Evolutionary conservation across 2,888 invertebrate genomes (phyloP).

Genomic region (Atethmia centrago): DNA sequence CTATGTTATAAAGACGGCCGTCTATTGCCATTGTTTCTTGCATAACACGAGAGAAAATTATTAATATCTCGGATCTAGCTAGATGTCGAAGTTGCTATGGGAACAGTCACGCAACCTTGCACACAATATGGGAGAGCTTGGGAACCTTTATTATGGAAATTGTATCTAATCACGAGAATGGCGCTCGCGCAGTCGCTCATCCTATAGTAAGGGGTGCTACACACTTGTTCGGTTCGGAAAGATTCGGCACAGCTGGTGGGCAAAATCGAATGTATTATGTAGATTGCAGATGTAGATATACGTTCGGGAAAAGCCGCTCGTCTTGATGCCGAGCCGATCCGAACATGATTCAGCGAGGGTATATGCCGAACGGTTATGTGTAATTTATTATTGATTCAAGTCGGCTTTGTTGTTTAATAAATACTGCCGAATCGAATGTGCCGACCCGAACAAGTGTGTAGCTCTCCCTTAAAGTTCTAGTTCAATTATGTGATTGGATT

Average conservation of each 20-base stretch:
- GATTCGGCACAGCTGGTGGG: neutral
- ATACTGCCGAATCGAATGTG: neutral
- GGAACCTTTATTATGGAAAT: slow-evolving; percentile 55
- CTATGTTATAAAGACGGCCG: no score
- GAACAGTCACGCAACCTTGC: slow-evolving; percentile 59
- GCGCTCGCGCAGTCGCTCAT: slow-evolving; percentile 38
- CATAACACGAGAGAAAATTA: slow-evolving; percentile 36
- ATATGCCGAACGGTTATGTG: neutral
- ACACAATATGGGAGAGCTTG: slow-evolving; percentile 62
- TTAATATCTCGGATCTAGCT: slow-evolving; percentile 37
- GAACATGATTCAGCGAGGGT: neutral
- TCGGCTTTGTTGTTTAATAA: neutral
- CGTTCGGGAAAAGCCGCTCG: neutral
- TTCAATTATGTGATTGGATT: slow-evolving; percentile 10
- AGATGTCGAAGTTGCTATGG: slow-evolving; percentile 51
- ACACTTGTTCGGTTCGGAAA: neutral
- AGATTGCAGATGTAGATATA: neutral
- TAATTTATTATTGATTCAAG: neutral
- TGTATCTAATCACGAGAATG: slow-evolving; percentile 46
- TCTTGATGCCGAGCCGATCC: neutral
- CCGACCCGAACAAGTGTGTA: neutral
- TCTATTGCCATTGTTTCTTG: slow-evolving; percentile 28
- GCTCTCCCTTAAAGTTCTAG: neutral
- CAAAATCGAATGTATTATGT: no score
- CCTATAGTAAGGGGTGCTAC: slow-evolving; percentile 8